These are phyloP conservation scores for Sitta carolinensis DNA, from an alignment of 2,797 vertebrate genomes.

Conservation along the genomic window DNA sequence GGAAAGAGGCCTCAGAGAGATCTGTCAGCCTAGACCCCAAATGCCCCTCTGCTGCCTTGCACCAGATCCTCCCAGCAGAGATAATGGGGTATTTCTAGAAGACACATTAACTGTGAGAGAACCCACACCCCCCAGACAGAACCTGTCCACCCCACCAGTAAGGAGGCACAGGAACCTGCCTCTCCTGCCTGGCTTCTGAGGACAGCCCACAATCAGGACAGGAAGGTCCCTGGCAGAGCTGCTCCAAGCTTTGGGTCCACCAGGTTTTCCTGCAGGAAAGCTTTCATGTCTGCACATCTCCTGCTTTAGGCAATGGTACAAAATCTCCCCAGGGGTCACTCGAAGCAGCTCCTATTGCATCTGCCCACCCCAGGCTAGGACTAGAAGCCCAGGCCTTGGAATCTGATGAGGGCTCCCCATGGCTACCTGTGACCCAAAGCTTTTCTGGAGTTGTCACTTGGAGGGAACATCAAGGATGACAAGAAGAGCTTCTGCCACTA, in stretches of 20 bases:
- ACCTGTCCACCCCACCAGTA: not conserved
- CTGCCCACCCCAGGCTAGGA: not conserved
- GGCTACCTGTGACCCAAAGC: not conserved
- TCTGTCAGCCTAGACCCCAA: not conserved
- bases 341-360: not conserved
- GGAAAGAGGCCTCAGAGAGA: fast-evolving
- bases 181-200: not conserved
- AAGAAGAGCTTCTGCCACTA: not conserved
- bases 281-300: not conserved
- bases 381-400: not conserved
- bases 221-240: not conserved
- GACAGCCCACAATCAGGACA: not conserved
- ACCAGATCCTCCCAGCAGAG: not conserved
- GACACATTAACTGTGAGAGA: not conserved
- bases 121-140: not conserved
- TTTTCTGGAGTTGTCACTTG: not conserved
- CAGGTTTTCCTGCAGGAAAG: not conserved
- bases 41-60: not conserved
- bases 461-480: not conserved
- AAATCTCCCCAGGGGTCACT: not conserved
- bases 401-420: not conserved
- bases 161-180: not conserved
- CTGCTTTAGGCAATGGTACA: not conserved
- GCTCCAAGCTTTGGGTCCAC: not conserved
- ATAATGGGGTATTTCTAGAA: not conserved